Evolutionary conservation across 1,140 invertebrate genomes (phyloP), one percentile per base, ranked within the genome.

Genomic region (Drosophila nebulosa): DNA sequence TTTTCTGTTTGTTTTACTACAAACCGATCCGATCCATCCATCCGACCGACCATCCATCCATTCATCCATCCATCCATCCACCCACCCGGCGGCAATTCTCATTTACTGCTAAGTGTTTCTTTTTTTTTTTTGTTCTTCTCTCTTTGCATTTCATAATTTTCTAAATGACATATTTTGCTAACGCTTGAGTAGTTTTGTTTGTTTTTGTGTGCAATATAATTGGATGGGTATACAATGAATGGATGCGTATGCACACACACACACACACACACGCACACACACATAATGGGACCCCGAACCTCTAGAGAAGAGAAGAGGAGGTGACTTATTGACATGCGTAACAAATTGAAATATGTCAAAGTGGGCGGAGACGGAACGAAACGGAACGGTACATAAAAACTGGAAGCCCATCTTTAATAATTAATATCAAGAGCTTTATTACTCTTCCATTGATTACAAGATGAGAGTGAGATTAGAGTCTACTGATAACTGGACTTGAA

Each of bases 161-260:
- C 74, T 56, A 74, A 81, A 78, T 86, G 78, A 86, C 74, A 85
- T 86, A 74, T 86, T 86, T 55, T 61, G 58, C 70, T 71, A 70
- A 78, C 81, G 78, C 78, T 81, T 64, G 74, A 86, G 57, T 78
- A 74, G 81, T 78, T 85, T 64, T 85, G 81, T 85, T 86, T 77
- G 77, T 84, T 85, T 84, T 85, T 69, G 5, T 69, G 7, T 53
- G 66, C 79, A 84, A 84, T 84, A 65, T 55, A 30, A 75, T 68
- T 74, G 71, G 30, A 30, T 35, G 27, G 46, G 39, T 32, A 30
- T 32, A 55, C 64, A 14, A 27, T 26, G 16, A 18, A 32, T 56
- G 52, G 24, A 10, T 70, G 42, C 22, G 26, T 24, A 56, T 50
- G n/a, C n/a, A n/a, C n/a, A n/a, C n/a, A n/a, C n/a, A n/a, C n/a